phyloP scores from a whole-genome alignment of 2,888 invertebrate genomes.

The Cancer borealis region DNA sequence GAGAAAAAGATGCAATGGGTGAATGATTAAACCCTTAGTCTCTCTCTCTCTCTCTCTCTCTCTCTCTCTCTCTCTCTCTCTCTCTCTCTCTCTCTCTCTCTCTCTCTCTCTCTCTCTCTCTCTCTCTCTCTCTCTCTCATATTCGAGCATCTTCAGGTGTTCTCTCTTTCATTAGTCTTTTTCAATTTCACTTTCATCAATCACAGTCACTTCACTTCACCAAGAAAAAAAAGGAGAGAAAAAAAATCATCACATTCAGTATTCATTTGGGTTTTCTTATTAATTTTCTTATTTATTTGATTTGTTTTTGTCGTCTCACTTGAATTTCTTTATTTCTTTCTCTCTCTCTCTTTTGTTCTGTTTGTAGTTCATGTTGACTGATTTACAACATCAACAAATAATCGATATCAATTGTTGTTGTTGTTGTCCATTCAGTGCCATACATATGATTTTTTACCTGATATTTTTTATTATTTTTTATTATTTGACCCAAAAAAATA shows the following conservation, averaged over 20 bases:
- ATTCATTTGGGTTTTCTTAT: not conserved
- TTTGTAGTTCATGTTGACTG: not conserved
- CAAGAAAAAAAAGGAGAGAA: not conserved
- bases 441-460: conserved; percentile 1
- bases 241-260: conserved; percentile 9
- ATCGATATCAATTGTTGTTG: not conserved
- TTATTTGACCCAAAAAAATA: not conserved
- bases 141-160: not conserved
- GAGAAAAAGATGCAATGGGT: too few relatives aligned
- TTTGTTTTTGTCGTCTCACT: not conserved
- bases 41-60: conserved; percentile 49
- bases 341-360: not conserved
- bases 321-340: not conserved
- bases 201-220: not conserved
- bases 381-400: not conserved
- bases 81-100: conserved; percentile 53
- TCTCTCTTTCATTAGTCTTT: conserved; percentile 23
- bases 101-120: conserved; percentile 51
- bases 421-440: not conserved
- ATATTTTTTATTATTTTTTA: conserved; percentile 4
- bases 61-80: conserved; percentile 51
- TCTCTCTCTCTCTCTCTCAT: conserved; percentile 51
- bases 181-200: conserved; percentile 21
- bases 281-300: not conserved
- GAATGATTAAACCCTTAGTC: not conserved